These are phyloP conservation scores for Machimus rusticus DNA, from an alignment of 2,888 invertebrate species.

Conservation along the genomic window DNA sequence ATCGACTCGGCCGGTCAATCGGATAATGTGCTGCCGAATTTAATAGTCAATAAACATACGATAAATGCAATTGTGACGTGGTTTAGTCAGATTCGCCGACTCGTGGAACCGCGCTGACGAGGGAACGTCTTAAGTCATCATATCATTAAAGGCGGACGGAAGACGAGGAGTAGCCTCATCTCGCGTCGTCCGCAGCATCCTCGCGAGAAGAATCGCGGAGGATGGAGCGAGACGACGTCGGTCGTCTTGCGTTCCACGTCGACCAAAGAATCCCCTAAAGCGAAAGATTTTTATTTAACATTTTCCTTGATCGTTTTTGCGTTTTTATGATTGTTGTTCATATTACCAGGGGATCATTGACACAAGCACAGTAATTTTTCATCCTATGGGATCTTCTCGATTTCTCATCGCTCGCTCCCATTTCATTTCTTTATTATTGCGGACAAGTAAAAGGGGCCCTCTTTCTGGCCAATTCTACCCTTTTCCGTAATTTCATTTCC, in stretches of 20 bases:
- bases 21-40: neutral
- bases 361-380: conserved; percentile 31
- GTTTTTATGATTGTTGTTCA: conserved; percentile 30
- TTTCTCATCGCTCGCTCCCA: conserved; percentile 31
- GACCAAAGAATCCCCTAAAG: neutral
- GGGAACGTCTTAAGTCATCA: conserved; percentile 3
- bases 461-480: neutral
- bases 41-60: neutral
- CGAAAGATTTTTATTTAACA: neutral
- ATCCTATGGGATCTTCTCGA: conserved; percentile 32
- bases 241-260: neutral
- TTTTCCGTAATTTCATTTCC: conserved; percentile 8
- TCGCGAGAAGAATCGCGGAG: neutral
- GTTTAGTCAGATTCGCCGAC: neutral
- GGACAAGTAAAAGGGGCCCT: conserved; percentile 3
- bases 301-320: conserved; percentile 15
- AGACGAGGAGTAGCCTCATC: neutral
- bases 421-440: conserved; percentile 30
- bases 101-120: neutral
- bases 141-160: neutral
- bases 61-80: neutral
- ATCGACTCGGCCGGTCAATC: neutral
- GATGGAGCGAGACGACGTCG: neutral
- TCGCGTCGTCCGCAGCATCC: neutral
- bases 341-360: conserved; percentile 23